phyloP scores from a whole-genome alignment of 2,797 vertebrate genomes.

The Lutjanus argentimaculatus region DNA sequence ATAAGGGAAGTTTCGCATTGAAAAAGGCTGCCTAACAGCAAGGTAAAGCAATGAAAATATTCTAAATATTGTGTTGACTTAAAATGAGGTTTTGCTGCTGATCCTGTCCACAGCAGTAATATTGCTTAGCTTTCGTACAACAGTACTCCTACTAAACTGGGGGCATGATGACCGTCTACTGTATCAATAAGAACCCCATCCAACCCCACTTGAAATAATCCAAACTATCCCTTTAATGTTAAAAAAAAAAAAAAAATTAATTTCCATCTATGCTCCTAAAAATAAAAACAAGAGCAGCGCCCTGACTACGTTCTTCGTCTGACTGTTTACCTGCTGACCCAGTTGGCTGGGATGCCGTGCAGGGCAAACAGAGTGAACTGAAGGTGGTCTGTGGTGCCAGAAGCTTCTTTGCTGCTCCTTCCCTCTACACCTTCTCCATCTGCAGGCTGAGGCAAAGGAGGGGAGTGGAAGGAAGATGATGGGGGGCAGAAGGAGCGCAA shows the following conservation, averaged over 20 bases:
- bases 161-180: too few species aligned
- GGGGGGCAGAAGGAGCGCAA: slow-evolving; percentile 85
- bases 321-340: slow-evolving; percentile 92
- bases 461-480: slow-evolving; percentile 79
- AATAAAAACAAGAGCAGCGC: not conserved
- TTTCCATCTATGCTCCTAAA: not conserved
- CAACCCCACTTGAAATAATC: too few species aligned
- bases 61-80: too few species aligned
- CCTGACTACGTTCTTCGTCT: not conserved
- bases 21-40: too few species aligned
- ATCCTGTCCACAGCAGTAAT: too few species aligned
- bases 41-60: too few species aligned
- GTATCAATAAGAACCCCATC: too few species aligned
- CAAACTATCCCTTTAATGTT: too few species aligned
- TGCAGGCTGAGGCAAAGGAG: slow-evolving; percentile 28
- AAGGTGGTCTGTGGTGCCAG: slow-evolving; percentile 93
- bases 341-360: slow-evolving; percentile 92
- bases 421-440: slow-evolving; percentile 59
- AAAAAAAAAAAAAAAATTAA: not conserved
- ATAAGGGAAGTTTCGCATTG: too few species aligned
- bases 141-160: too few species aligned
- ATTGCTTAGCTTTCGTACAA: too few species aligned
- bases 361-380: slow-evolving; percentile 95
- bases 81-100: too few species aligned
- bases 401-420: slow-evolving; percentile 88